Evolutionary conservation across 2,888 invertebrate genomes (phyloP).

Genomic region (Andricus quercusramuli): DNA sequence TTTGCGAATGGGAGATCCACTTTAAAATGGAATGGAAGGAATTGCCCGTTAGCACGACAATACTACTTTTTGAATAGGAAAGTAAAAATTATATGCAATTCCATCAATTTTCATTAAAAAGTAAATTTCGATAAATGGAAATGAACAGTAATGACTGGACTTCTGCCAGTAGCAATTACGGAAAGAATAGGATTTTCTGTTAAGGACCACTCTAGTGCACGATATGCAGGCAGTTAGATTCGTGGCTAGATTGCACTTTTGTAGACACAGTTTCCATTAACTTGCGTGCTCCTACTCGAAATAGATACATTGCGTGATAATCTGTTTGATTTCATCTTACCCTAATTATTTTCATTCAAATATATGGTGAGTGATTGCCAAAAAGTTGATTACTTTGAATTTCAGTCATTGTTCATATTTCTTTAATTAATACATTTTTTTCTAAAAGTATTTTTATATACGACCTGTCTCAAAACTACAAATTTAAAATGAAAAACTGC

Average conservation of each 20-base stretch:
- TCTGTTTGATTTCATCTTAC: not conserved
- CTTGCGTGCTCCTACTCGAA: not conserved
- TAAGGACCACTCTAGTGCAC: not conserved
- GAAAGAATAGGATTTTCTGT: not conserved
- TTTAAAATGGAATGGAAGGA: not conserved
- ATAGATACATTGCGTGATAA: not conserved
- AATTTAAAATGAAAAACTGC: too few species aligned
- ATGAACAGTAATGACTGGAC: constrained; percentile 3
- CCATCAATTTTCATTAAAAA: not conserved
- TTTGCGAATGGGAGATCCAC: not conserved
- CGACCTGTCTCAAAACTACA: too few species aligned
- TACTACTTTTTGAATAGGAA: not conserved
- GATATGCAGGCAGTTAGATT: not conserved
- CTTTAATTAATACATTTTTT: too few species aligned
- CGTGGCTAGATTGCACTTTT: not conserved
- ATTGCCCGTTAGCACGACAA: not conserved
- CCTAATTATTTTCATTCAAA: too few species aligned
- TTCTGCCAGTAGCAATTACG: not conserved
- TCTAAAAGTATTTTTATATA: too few species aligned
- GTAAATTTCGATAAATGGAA: not conserved
- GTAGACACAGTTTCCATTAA: not conserved
- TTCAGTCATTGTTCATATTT: too few species aligned
- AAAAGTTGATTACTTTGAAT: too few species aligned
- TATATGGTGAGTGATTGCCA: not conserved
- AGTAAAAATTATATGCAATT: not conserved